Evolutionary conservation across 1,140 invertebrate species (phyloP).

Genomic region (Drosophila obscura): DNA sequence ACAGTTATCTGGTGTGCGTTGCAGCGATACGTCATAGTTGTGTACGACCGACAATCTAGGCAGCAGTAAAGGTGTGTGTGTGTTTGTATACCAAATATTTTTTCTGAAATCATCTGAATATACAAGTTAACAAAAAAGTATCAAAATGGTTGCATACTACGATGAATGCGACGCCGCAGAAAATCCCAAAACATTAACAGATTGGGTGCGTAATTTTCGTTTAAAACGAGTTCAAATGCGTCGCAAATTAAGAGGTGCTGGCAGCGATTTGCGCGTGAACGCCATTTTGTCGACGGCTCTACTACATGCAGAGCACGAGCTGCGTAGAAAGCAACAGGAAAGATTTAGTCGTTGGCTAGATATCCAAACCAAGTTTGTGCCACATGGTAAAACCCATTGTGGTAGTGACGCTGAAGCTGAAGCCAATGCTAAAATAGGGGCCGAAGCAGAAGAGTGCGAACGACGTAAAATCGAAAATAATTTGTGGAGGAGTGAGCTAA

Average conservation of each 20-base stretch:
- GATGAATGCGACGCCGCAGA: slow-evolving; percentile 57
- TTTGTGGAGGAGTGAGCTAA: slow-evolving; percentile 81
- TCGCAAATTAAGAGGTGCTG: slow-evolving; percentile 72
- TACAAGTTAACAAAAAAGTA: slow-evolving; percentile 23
- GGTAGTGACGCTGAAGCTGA: slow-evolving; percentile 43
- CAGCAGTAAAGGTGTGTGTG: slow-evolving; percentile 68
- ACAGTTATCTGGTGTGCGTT: slow-evolving; percentile 32
- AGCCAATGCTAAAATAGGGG: slow-evolving; percentile 25
- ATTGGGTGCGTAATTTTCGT: slow-evolving; percentile 82
- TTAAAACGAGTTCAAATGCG: slow-evolving; percentile 82
- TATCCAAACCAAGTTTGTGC: slow-evolving; percentile 71
- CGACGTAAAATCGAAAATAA: slow-evolving; percentile 66
- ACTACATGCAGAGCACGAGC: slow-evolving; percentile 71
- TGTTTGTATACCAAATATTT: slow-evolving; percentile 34
- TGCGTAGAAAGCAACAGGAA: slow-evolving; percentile 81
- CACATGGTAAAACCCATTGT: slow-evolving; percentile 66
- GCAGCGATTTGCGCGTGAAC: slow-evolving; percentile 71
- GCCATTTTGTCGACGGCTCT: slow-evolving; percentile 82
- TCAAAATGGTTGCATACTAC: slow-evolving; percentile 64
- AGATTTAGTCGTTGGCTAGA: slow-evolving; percentile 77
- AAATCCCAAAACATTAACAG: slow-evolving; percentile 71
- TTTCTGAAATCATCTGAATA: slow-evolving; percentile 24
- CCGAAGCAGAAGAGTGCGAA: slow-evolving; percentile 60
- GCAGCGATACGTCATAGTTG: slow-evolving; percentile 24
- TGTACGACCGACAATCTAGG: slow-evolving; percentile 15